A percentile compares a stretch with the other conserved stretches of the same genome.
phyloP scores from a whole-genome alignment of 1,140 invertebrate genomes.

The Paraescarpia echinospica region DNA sequence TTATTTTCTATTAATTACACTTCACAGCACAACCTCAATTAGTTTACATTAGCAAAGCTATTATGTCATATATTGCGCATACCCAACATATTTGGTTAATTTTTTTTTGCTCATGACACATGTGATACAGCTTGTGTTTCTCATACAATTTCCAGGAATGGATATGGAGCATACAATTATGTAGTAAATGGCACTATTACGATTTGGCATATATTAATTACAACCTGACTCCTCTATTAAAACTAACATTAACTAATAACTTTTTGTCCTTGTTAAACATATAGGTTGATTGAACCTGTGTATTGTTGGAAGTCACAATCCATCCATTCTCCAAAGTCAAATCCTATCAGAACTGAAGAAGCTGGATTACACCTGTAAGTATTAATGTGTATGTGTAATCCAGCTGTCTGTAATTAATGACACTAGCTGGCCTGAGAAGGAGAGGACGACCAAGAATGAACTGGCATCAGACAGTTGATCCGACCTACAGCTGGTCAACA shows the following conservation, averaged over 20 bases:
- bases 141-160: background rate
- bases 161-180: background rate
- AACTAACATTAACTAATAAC: background rate
- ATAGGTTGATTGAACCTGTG: background rate
- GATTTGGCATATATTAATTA: background rate
- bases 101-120: no score
- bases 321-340: background rate
- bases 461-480: no score
- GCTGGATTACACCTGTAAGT: no score
- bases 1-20: no score
- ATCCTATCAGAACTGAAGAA: background rate
- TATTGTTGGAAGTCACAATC: background rate
- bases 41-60: background rate
- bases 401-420: no score
- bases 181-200: background rate
- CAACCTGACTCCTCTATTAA: background rate
- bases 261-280: background rate
- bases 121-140: background rate
- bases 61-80: no score
- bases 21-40: background rate
- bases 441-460: no score
- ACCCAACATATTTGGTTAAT: no score
- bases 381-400: no score
- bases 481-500: no score
- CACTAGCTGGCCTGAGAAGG: no score